Percentiles rank a stretch among this genome's conserved stretches.
phyloP scores from a whole-genome alignment of 2,797 vertebrate species.

The Alauda arvensis region DNA sequence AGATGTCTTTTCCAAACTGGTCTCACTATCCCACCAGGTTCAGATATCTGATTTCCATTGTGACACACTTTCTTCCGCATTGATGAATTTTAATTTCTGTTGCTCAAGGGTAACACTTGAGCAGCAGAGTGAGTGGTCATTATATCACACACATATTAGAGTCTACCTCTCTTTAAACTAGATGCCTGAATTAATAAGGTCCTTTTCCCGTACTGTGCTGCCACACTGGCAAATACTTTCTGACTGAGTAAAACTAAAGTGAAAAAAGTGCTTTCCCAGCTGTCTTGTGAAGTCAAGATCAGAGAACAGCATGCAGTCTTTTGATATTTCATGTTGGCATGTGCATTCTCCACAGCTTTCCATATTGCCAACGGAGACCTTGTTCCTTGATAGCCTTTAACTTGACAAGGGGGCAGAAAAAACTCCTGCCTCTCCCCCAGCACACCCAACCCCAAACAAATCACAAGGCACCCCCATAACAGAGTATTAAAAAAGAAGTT shows the following conservation, averaged over 20 bases:
- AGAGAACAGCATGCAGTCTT: constrained; percentile 32
- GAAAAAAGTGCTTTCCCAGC: constrained; percentile 52
- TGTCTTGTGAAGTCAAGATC: constrained; percentile 57
- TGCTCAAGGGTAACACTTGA: constrained; percentile 45
- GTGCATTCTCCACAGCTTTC: background rate
- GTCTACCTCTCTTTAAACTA: constrained; percentile 41
- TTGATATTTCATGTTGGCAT: background rate
- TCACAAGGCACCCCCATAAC: background rate
- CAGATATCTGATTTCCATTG: constrained; percentile 24
- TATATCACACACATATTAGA: constrained; percentile 47
- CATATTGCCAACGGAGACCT: background rate
- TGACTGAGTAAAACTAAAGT: constrained; percentile 54
- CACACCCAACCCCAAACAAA: background rate
- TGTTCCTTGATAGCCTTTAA: background rate
- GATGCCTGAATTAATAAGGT: constrained; percentile 58
- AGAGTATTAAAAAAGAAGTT: background rate
- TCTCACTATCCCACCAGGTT: background rate
- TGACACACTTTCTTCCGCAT: constrained; percentile 30
- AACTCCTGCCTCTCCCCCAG: background rate
- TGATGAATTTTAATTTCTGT: constrained; percentile 62
- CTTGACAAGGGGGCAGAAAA: background rate
- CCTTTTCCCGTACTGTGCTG: constrained; percentile 2
- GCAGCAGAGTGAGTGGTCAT: constrained; percentile 27
- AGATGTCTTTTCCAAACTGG: constrained; percentile 2
- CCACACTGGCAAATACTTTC: constrained; percentile 54